Evolutionary conservation across 2,797 vertebrate genomes (phyloP).

Genomic region (Phrynocephalus vlangalii): DNA sequence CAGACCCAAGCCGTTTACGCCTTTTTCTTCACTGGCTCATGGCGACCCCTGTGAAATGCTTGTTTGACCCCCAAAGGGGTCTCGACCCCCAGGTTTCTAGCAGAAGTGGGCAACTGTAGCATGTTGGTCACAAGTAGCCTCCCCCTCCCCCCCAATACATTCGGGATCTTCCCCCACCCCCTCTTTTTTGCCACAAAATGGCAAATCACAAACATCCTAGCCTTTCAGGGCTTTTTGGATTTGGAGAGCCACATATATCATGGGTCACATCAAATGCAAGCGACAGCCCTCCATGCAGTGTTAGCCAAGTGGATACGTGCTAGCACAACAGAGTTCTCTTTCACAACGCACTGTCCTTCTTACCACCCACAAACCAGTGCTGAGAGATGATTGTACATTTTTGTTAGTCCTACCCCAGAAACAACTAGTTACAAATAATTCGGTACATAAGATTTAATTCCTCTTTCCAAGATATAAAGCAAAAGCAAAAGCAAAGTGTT

Average conservation of each 20-base stretch:
- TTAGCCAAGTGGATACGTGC: background rate
- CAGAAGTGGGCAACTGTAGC: background rate
- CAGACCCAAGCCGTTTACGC: too few species aligned
- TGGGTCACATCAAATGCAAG: background rate
- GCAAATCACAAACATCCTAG: too few species aligned
- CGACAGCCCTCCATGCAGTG: background rate
- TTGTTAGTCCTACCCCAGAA: background rate
- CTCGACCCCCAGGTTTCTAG: background rate
- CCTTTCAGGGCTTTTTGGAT: background rate
- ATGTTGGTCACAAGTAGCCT: background rate
- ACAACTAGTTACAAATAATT: background rate
- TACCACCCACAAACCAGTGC: background rate
- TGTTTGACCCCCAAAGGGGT: too few species aligned
- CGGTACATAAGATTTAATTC: background rate
- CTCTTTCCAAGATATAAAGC: background rate
- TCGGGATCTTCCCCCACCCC: background rate
- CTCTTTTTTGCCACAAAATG: background rate
- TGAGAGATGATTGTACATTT: background rate
- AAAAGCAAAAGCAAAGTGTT: too few species aligned
- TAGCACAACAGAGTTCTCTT: too few species aligned
- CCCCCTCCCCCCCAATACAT: background rate
- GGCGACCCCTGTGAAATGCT: too few species aligned
- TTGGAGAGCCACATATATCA: background rate
- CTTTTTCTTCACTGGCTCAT: too few species aligned
- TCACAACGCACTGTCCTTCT: too few species aligned